Base-by-base conservation (phyloP, 2,113 vertebrate genomes). In the Hemicordylus capensis region DNA sequence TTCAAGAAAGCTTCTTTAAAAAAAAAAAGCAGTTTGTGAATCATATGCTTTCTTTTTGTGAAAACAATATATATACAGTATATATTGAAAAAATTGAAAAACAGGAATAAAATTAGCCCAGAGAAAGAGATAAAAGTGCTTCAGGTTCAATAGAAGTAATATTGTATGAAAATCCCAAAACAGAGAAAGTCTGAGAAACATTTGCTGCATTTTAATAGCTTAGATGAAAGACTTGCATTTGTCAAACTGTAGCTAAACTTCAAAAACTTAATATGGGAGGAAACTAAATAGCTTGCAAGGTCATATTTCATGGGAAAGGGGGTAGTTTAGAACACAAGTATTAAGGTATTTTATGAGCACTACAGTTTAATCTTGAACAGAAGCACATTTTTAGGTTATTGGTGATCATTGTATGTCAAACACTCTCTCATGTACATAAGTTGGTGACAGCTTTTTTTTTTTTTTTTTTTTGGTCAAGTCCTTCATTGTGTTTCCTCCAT, bases 201-300 rank as follows among this genome's bases (percentile, higher is more conserved):
- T 81, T 89, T 89, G 1, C n/a, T 90, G 22, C 11, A 46, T 89
- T 94, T 93, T 81, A 87, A 84, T 83, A 11, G 2, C 56, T 85
- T 86, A 79, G 58, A 88, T 85, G 51, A 80, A 92, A 93, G 34
- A 10, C 19, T 4, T 58, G 0, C 31, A 22, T 76, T 22, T 46
- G n/a, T 37, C 12, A 89, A 90, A 77, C 14, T 86, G 26, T 37
- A 88, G 12, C 2, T 58, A 69, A 84, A 81, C 67, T 84, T 91
- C 56, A 85, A 89, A 92, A 89, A 73, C 0, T 0, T 70, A 86
- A 22, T 78, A 79, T 61, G 22, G 1, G 0, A 92, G 31, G 59
- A 66, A 90, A 39, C 4, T 48, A 82, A 90, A 83, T 46, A 92
- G 7, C 54, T 91, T 88, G 9, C 28, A 89, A 90, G 46, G 59